These are phyloP conservation scores for Drosophila equinoxialis DNA, from an alignment of 1,140 invertebrate species.

Conservation along the genomic window DNA sequence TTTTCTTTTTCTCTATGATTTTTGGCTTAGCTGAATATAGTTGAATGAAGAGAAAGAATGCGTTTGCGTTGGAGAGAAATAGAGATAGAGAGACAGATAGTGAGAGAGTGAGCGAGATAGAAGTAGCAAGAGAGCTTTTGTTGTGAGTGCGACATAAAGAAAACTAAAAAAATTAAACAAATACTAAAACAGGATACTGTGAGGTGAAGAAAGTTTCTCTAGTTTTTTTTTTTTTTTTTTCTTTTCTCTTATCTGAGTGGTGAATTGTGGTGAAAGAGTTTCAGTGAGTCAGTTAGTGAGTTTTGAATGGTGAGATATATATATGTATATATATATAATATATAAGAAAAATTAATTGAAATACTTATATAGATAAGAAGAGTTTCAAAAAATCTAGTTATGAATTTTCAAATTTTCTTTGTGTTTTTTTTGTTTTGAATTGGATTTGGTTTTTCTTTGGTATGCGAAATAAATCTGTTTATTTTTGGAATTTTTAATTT, in stretches of 20 bases:
- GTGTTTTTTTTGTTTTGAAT: not conserved
- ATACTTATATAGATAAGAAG: conserved; percentile 11
- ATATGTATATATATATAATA: conserved; percentile 1
- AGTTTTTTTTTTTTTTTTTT: not conserved
- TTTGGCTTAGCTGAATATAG: conserved; percentile 43
- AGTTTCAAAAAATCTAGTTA: conserved; percentile 9
- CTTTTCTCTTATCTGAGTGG: conserved; percentile 4
- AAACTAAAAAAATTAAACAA: not conserved
- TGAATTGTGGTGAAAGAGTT: conserved; percentile 10
- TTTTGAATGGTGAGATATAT: conserved; percentile 6
- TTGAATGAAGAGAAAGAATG: conserved; percentile 33
- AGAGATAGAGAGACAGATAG: not conserved
- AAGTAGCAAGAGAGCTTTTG: conserved; percentile 41
- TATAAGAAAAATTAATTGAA: conserved; percentile 15
- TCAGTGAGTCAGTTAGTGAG: conserved; percentile 10
- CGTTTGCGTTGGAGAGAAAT: conserved; percentile 29
- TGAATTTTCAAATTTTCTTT: not conserved
- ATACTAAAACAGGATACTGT: not conserved
- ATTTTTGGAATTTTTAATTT: conserved; percentile 6
- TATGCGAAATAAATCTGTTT: not conserved
- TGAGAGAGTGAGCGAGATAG: conserved; percentile 30
- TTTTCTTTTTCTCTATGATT: conserved; percentile 28
- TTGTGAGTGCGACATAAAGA: conserved; percentile 2
- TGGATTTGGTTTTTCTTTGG: not conserved
- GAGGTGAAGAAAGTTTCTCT: conserved; percentile 1